phyloP scores from a whole-genome alignment of 2,797 vertebrate species.

The Acridotheres tristis region DNA sequence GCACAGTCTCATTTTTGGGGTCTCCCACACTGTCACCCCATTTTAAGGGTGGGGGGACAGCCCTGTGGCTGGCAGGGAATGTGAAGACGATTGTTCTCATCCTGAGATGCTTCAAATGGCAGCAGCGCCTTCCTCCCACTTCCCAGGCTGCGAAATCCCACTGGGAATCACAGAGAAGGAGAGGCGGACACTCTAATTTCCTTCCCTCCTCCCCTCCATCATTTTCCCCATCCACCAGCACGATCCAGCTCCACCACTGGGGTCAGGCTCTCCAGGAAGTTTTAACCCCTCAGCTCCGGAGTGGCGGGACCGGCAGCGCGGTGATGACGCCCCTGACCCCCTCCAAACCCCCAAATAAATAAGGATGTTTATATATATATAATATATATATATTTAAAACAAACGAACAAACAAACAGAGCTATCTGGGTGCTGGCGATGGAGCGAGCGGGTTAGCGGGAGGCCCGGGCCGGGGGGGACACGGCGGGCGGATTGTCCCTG shows the following conservation, averaged over 20 bases:
- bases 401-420: slow-evolving; percentile 33
- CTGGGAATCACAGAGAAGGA: neutral
- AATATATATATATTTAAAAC: slow-evolving; percentile 62
- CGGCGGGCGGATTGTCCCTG: neutral
- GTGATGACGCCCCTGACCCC: rapidly evolving
- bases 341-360: neutral
- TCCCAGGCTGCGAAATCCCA: neutral
- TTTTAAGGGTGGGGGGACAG: neutral
- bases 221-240: neutral
- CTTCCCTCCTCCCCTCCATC: neutral
- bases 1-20: neutral
- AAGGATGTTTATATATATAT: slow-evolving; percentile 37
- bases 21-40: rapidly evolving
- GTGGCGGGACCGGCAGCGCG: rapidly evolving
- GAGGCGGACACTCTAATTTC: rapidly evolving
- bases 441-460: slow-evolving; percentile 26
- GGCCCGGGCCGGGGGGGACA: neutral
- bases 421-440: slow-evolving; percentile 52
- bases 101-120: neutral
- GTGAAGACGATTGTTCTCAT: neutral
- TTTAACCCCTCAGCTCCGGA: neutral
- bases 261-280: neutral
- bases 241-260: neutral
- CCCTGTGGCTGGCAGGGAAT: neutral
- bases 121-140: neutral